Conservation (phyloP, 2,797 vertebrate species). For the Moxostoma hubbsi region DNA sequence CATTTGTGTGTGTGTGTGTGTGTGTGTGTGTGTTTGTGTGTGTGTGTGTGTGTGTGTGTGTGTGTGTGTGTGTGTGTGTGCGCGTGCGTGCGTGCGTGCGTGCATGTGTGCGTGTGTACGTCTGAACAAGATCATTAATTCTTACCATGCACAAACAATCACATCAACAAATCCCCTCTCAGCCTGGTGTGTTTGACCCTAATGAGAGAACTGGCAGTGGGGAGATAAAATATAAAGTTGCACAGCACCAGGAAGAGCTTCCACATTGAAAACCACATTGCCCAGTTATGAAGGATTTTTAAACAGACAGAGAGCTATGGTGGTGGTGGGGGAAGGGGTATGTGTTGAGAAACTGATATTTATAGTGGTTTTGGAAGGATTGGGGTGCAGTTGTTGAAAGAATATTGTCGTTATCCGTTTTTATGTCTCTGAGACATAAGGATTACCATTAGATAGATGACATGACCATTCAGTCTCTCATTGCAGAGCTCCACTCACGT, state of each 20-base stretch:
- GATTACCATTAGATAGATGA: constrained; percentile 42
- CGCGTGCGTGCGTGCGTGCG: too few species aligned
- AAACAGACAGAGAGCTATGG: constrained; percentile 36
- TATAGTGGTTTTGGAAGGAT: constrained; percentile 27
- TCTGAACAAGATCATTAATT: constrained; percentile 51
- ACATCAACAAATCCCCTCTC: constrained; percentile 46
- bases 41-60: background rate
- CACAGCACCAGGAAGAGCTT: constrained; percentile 40
- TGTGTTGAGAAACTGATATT: constrained; percentile 35
- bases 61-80: background rate
- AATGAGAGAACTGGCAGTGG: constrained; percentile 36
- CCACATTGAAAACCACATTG: constrained; percentile 29
- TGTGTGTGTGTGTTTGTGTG: background rate
- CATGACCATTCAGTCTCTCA: constrained; percentile 25
- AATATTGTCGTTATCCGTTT: constrained; percentile 35
- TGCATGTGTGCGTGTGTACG: background rate
- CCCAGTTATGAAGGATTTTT: constrained; percentile 37
- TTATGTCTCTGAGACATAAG: constrained; percentile 46
- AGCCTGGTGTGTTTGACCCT: constrained; percentile 37
- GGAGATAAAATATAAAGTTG: constrained; percentile 47
- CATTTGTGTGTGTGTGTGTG: background rate
- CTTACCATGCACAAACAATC: constrained; percentile 48
- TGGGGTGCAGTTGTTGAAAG: constrained; percentile 22
- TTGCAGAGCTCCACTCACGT: constrained; percentile 15
- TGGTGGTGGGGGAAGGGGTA: background rate